Percentiles rank a stretch among this genome's conserved stretches.
phyloP scores from a whole-genome alignment of 2,113 vertebrate genomes.

The Strix aluco region DNA sequence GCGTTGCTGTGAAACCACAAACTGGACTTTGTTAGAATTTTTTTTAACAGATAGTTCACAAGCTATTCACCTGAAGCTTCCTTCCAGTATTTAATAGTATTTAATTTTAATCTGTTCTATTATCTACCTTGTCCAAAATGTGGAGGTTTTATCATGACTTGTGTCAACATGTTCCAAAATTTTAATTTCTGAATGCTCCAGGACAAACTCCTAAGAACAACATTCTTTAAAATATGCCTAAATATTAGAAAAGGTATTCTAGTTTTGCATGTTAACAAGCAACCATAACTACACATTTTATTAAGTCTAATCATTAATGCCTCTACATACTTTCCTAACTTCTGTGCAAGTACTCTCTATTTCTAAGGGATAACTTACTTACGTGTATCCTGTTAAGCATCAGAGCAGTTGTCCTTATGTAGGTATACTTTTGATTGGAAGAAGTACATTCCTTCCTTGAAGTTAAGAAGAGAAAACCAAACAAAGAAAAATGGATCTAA shows the following conservation, averaged over 20 bases:
- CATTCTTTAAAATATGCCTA: neutral
- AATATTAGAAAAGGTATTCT: neutral
- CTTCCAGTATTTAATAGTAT: neutral
- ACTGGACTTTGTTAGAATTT: neutral
- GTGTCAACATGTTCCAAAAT: neutral
- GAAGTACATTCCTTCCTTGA: neutral
- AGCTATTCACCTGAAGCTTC: neutral
- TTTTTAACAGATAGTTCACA: neutral
- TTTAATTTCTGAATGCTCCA: neutral
- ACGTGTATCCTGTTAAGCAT: neutral
- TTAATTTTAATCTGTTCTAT: neutral
- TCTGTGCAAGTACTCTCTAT: neutral
- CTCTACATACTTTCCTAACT: neutral
- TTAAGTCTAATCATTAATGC: neutral
- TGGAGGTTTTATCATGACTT: neutral
- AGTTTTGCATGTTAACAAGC: neutral
- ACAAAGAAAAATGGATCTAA: neutral
- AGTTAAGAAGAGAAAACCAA: neutral
- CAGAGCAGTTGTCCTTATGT: neutral
- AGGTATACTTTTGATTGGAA: neutral
- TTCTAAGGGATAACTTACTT: neutral
- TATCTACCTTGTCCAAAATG: neutral
- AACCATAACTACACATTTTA: neutral
- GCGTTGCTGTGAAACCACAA: neutral
- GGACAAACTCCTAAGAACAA: neutral